Evolutionary conservation across 2,113 vertebrate genomes (phyloP), one percentile per base, ranked within the genome.

Genomic region (Stigmatopora argus): DNA sequence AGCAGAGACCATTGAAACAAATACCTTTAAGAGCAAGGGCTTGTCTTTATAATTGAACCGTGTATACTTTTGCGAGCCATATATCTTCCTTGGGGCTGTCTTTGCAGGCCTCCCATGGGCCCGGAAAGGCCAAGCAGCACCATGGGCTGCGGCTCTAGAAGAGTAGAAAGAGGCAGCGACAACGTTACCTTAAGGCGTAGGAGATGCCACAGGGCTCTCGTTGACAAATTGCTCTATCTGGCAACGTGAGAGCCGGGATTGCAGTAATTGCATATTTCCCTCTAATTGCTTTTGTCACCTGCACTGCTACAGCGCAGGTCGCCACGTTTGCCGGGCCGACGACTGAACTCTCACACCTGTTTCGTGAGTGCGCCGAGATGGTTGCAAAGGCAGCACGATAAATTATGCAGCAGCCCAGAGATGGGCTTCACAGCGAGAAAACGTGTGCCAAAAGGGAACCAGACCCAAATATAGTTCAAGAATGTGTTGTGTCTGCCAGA

Each of bases 161-260:
- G 63, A 81, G 71, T 76, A 49, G 47, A 21, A 15, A 17, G 56
- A 86, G 78, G 78, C 71, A 74, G 78, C 75, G 82, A 81, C 86
- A 87, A 83, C 74, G 66, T 73, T 82, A 84, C 75, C 78, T 84
- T 80, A 87, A 75, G 86, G 78, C 86, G 73, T 53, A 61, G 67
- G 80, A 87, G 86, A 87, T 85, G 82, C 88, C 86, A 78, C 84
- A 84, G 87, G 85, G 86, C 82, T 81, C 85, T 81, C 81, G 70
- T 81, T 91, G 90, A 92, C 89, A 90, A 92, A 92, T 90, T 83
- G 85, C 84, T 86, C 87, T 89, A 89, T 90, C 90, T 85, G 81
- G 79, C 78, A 83, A 53, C 71, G 76, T 88, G 88, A 90, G 84
- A 82, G 78, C 69, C 75, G 81, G 83, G 79, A 87, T 74, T 83